A percentile compares a stretch with the other conserved stretches of the same genome.
Conservation (phyloP, 2,113 vertebrate species). For the Solea solea region DNA sequence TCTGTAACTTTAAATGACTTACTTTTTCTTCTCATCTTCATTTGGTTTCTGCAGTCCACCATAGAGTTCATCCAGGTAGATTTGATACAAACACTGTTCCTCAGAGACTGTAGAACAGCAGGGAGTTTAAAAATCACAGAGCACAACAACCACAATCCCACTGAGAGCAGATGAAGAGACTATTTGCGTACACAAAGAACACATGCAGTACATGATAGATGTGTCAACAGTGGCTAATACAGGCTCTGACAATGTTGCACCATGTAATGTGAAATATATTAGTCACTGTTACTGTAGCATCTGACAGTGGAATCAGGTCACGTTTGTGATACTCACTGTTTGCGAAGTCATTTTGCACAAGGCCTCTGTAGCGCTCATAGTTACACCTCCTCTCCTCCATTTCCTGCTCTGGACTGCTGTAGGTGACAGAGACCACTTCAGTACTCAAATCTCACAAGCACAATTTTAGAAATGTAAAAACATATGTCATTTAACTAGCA, state of each 20-base stretch:
- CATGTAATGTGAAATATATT: neutral
- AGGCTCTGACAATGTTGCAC: neutral
- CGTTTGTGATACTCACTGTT: constrained; percentile 86
- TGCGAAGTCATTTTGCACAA: constrained; percentile 98
- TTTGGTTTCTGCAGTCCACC: constrained; percentile 92
- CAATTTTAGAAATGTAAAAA: too few species aligned
- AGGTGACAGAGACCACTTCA: constrained; percentile 16
- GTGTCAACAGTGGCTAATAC: neutral
- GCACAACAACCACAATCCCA: constrained; percentile 37
- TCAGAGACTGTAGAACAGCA: constrained; percentile 86
- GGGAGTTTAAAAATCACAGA: constrained; percentile 19
- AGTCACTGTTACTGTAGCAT: neutral
- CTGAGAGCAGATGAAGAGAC: constrained; percentile 18
- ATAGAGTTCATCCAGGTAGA: constrained; percentile 94
- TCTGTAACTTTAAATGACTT: constrained; percentile 48
- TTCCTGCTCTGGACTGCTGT: constrained; percentile 88
- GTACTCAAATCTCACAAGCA: neutral
- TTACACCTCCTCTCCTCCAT: constrained; percentile 94
- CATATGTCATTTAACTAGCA: too few species aligned
- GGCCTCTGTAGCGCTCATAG: constrained; percentile 94
- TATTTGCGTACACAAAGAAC: neutral
- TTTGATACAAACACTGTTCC: constrained; percentile 97
- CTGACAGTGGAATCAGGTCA: neutral
- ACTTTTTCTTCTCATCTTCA: constrained; percentile 97
- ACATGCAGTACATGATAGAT: neutral